Percentiles rank a stretch among this genome's conserved stretches.
Evolutionary conservation across 2,888 invertebrate species (phyloP).

Genomic region (Fissipunctia ypsillon): DNA sequence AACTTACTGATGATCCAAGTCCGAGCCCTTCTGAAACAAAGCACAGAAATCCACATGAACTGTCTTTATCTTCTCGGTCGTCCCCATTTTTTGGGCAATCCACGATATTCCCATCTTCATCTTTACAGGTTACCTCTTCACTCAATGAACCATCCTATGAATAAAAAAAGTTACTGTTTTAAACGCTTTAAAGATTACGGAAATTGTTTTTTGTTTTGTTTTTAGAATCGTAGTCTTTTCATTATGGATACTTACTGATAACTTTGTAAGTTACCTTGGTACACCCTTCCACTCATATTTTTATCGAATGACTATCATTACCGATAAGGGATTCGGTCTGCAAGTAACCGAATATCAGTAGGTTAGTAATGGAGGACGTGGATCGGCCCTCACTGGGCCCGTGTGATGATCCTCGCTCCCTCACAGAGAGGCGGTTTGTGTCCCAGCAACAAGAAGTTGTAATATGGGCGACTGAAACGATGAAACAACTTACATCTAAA

Average conservation of each 20-base stretch:
- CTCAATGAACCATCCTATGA: constrained; percentile 80
- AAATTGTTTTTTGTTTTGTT: too few relatives aligned
- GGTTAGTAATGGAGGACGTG: background rate
- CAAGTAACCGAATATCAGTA: constrained; percentile 1
- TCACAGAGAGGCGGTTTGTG: background rate
- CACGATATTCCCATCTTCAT: constrained; percentile 76
- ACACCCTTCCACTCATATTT: background rate
- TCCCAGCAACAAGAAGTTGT: background rate
- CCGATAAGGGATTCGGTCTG: background rate
- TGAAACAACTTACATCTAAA: constrained; percentile 76
- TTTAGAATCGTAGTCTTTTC: too few relatives aligned
- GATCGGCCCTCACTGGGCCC: background rate
- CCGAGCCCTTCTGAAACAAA: constrained; percentile 26
- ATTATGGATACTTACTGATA: background rate
- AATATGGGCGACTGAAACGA: background rate
- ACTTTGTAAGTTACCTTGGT: background rate
- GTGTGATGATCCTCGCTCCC: background rate
- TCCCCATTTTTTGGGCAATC: constrained; percentile 69
- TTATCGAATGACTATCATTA: background rate
- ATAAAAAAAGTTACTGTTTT: constrained; percentile 7
- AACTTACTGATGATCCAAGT: constrained; percentile 26
- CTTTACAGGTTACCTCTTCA: constrained; percentile 76
- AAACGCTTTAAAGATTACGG: background rate
- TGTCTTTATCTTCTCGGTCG: constrained; percentile 39
- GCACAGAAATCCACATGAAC: constrained; percentile 53